phyloP scores from a whole-genome alignment of 2,797 vertebrate genomes.

The Ficedula albicollis region DNA sequence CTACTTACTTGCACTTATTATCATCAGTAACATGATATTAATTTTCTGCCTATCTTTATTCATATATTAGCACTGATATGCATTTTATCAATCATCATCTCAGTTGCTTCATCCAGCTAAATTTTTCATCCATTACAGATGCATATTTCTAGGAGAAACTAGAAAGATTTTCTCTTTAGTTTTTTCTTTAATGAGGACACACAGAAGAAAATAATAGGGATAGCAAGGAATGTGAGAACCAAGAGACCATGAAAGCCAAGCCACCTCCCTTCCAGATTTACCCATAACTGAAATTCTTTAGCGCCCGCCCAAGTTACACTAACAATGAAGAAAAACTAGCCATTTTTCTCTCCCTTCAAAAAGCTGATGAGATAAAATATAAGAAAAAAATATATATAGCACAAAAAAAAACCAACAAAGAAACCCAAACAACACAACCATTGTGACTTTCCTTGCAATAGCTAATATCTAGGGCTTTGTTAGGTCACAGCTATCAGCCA shows the following conservation, averaged over 20 bases:
- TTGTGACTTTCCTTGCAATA: not conserved
- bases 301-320: not conserved
- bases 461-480: not conserved
- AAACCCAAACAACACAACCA: rapidly evolving
- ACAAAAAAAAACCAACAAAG: not conserved
- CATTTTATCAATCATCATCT: not conserved
- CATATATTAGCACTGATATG: not conserved
- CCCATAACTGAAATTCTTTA: not conserved
- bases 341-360: not conserved
- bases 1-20: not conserved
- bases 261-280: not conserved
- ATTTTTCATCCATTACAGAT: not conserved
- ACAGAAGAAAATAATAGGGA: not conserved
- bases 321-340: not conserved
- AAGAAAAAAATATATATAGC: not conserved
- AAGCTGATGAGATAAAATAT: not conserved
- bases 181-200: not conserved
- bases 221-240: rapidly evolving
- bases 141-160: not conserved
- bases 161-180: not conserved
- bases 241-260: not conserved
- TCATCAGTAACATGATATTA: not conserved
- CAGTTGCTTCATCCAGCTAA: not conserved
- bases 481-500: not conserved
- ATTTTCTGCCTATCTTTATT: not conserved